Percentiles rank a stretch among this genome's conserved stretches.
Evolutionary conservation across 2,888 invertebrate species (phyloP).

Genomic region (Lysandra bellargus): DNA sequence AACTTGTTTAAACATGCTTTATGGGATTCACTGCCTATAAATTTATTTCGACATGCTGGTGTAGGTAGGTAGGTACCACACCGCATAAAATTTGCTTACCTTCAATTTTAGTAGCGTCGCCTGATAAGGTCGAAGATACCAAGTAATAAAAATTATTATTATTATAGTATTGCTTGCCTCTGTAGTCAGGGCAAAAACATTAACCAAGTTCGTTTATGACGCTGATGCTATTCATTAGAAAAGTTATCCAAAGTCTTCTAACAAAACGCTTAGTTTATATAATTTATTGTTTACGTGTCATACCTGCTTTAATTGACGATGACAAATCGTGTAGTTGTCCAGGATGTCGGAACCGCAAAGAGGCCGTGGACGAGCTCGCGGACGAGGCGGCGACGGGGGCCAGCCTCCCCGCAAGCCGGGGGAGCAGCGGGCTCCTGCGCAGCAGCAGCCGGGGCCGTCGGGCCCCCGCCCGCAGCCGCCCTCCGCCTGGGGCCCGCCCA

Average conservation of each 20-base stretch:
- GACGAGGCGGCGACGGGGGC: slow-evolving; percentile 49
- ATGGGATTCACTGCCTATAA: too few relatives aligned
- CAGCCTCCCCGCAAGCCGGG: slow-evolving; percentile 49
- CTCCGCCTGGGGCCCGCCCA: slow-evolving; percentile 65
- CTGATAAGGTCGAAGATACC: background rate
- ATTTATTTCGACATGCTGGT: too few relatives aligned
- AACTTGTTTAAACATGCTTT: background rate
- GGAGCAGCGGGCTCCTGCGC: slow-evolving; percentile 43
- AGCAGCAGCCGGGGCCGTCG: slow-evolving; percentile 43
- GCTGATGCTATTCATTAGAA: background rate
- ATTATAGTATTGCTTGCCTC: too few relatives aligned
- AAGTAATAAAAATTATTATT: too few relatives aligned
- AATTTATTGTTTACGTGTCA: too few relatives aligned
- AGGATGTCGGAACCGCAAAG: slow-evolving; percentile 57
- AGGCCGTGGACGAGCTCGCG: slow-evolving; percentile 54
- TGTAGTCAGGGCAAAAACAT: background rate
- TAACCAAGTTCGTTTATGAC: background rate
- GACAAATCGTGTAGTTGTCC: background rate
- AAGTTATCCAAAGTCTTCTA: too few relatives aligned
- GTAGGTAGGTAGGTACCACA: background rate
- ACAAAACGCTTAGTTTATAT: background rate
- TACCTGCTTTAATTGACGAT: too few relatives aligned
- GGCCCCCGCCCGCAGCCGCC: slow-evolving; percentile 65
- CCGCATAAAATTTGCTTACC: slow-evolving; percentile 1
- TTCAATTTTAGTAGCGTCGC: background rate